A percentile compares a stretch with the other conserved stretches of the same genome.
Evolutionary conservation across 2,797 vertebrate genomes (phyloP).

Genomic region (Microchirus variegatus): DNA sequence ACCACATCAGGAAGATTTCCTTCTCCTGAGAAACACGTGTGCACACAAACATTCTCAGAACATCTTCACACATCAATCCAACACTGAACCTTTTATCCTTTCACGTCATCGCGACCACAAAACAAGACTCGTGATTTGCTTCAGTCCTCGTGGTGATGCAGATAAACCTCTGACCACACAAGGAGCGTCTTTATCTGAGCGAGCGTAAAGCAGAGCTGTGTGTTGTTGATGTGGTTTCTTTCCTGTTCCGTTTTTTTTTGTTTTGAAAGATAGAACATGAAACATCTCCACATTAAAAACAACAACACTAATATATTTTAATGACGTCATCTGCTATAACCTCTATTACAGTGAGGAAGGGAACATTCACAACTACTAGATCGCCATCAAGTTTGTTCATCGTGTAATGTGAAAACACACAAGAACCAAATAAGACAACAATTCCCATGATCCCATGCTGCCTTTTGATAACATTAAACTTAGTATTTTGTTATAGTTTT

Average conservation of each 20-base stretch:
- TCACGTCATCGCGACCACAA: constrained; percentile 14
- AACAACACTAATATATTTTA: too few species aligned
- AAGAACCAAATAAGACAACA: too few species aligned
- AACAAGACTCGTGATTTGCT: constrained; percentile 7
- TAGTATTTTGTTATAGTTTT: too few species aligned
- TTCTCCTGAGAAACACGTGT: neutral
- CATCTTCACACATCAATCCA: constrained; percentile 17
- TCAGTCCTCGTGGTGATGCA: constrained; percentile 8
- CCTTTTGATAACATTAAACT: too few species aligned
- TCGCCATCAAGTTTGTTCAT: too few species aligned
- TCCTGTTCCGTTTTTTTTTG: neutral
- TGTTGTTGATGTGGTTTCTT: neutral
- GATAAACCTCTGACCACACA: constrained; percentile 25
- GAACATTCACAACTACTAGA: too few species aligned
- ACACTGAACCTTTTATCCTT: constrained; percentile 18
- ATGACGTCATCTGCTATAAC: too few species aligned
- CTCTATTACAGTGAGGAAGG: too few species aligned
- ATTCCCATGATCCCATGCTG: too few species aligned
- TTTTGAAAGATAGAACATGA: constrained; percentile 23
- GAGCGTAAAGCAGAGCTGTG: neutral
- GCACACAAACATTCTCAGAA: neutral
- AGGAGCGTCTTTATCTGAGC: constrained; percentile 28
- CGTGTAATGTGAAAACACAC: too few species aligned
- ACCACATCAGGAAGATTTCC: constrained; percentile 48
- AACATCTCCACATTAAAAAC: too few species aligned